Conservation (phyloP, 2,888 invertebrate species). For the Pseudococcus viburni region DNA sequence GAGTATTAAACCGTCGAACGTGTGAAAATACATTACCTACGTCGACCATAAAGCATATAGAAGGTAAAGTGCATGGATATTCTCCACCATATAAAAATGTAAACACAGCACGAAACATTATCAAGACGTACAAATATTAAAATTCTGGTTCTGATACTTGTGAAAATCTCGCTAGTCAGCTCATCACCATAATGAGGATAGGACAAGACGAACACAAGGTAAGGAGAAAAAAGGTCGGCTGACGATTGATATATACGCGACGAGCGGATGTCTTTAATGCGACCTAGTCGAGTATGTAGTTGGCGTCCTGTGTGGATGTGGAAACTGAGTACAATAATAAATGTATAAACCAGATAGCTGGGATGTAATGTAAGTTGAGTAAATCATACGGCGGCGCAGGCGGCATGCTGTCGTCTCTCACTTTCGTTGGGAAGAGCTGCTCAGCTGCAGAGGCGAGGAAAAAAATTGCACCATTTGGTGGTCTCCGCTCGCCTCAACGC, state of each 20-base stretch:
- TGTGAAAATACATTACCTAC: not conserved
- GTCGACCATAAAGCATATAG: too few relatives aligned
- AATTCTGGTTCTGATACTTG: not conserved
- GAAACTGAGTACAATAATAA: not conserved
- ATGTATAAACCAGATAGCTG: not conserved
- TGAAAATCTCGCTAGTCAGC: not conserved
- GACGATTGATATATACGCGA: not conserved
- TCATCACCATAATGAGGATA: not conserved
- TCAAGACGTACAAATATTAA: not conserved
- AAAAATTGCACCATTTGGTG: constrained; percentile 28
- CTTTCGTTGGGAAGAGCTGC: not conserved
- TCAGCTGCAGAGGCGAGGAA: not conserved
- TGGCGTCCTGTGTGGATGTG: not conserved
- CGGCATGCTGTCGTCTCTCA: not conserved
- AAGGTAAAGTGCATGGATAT: not conserved
- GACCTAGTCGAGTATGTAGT: constrained; percentile 8
- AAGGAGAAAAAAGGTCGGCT: not conserved
- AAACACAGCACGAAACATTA: not conserved
- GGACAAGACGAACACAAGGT: not conserved
- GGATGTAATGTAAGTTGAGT: not conserved
- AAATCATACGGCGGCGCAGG: constrained; percentile 6
- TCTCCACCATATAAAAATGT: not conserved
- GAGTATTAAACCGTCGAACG: not conserved
- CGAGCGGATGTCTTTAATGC: not conserved
- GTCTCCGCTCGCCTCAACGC: not conserved